These are phyloP conservation scores for Mustela nigripes DNA, from an alignment of 2,113 vertebrate genomes.

Conservation along the genomic window DNA sequence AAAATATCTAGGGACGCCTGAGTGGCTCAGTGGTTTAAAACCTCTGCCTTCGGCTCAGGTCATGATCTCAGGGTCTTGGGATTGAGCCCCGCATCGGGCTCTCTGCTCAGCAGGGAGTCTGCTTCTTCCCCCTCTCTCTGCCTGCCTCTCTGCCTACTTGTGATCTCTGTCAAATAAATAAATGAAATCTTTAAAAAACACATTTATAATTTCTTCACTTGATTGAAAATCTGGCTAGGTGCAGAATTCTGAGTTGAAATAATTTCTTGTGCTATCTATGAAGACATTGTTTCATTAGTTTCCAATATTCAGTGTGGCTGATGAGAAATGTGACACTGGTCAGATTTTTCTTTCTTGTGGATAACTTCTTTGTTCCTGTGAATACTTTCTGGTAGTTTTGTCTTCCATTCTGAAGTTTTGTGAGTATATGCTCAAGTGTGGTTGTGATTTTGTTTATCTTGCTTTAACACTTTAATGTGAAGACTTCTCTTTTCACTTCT, in stretches of 20 bases:
- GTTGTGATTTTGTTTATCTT: neutral
- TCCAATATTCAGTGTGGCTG: neutral
- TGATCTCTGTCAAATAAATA: no score
- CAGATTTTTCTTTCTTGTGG: neutral
- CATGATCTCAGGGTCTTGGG: no score
- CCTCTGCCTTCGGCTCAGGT: no score
- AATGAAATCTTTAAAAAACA: neutral
- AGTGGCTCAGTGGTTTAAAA: no score
- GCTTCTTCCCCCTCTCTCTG: no score
- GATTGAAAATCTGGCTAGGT: neutral
- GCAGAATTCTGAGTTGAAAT: neutral
- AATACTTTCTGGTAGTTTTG: neutral
- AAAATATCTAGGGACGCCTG: neutral
- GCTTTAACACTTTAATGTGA: neutral
- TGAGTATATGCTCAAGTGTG: neutral
- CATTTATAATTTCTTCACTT: conserved; percentile 3
- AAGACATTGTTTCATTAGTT: neutral
- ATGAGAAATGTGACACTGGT: neutral
- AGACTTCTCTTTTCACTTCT: neutral
- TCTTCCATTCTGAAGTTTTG: neutral
- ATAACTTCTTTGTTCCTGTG: neutral
- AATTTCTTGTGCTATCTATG: neutral
- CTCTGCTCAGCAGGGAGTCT: no score
- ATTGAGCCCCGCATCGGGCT: no score
- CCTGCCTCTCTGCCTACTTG: no score